These are phyloP conservation scores for Holotrichia oblita DNA, from an alignment of 1,140 invertebrate genomes.

Conservation along the genomic window DNA sequence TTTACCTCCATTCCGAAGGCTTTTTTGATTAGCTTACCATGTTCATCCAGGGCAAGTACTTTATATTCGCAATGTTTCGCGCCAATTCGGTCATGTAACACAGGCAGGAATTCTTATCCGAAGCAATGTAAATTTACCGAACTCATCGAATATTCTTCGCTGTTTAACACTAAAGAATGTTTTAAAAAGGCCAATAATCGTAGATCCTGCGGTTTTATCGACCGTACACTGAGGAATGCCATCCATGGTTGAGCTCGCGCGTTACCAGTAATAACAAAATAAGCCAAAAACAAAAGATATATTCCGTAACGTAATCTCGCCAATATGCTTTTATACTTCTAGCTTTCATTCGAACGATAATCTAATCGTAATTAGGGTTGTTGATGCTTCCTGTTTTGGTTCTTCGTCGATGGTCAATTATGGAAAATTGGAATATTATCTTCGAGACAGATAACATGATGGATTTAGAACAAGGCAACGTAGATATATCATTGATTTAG, in stretches of 20 bases:
- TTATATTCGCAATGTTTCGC: neutral
- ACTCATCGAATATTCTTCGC: constrained; percentile 8
- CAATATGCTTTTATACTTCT: no score
- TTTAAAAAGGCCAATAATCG: constrained; percentile 14
- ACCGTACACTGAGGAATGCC: neutral
- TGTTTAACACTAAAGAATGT: constrained; percentile 16
- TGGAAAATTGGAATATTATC: no score
- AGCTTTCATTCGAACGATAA: no score
- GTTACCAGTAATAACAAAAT: neutral
- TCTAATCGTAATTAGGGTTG: no score
- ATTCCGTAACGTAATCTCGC: no score
- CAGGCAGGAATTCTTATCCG: neutral
- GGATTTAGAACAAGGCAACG: no score
- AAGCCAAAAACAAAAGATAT: neutral
- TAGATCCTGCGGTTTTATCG: constrained; percentile 32
- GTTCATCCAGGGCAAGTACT: neutral
- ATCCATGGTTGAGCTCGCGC: neutral
- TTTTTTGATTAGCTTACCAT: constrained; percentile 4
- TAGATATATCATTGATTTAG: no score
- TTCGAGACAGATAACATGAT: no score
- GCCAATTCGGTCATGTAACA: constrained; percentile 1
- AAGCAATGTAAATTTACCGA: constrained; percentile 22
- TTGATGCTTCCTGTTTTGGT: no score
- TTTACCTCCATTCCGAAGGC: neutral
- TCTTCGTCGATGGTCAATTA: no score